Base-by-base conservation (phyloP, 2,113 vertebrate genomes). In the Ophiodon elongatus region DNA sequence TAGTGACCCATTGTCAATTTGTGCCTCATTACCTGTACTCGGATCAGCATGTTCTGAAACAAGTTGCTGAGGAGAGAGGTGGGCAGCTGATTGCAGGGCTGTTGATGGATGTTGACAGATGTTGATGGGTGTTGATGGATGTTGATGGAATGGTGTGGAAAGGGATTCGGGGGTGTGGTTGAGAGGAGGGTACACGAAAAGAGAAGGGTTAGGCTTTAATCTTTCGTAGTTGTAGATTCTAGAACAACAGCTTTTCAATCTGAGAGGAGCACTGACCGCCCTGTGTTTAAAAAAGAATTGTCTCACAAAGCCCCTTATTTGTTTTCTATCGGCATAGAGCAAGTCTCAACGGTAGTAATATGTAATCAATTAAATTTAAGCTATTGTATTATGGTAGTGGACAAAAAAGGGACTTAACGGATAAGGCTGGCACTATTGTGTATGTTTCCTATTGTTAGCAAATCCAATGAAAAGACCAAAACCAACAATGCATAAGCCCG, bases 41-140 rank as follows among this genome's bases (percentile, higher is more conserved):
- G 57, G 76, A 88, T 93, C 88, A 89, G 86, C 80, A 66, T 76
- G 50, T 87, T 88, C 39, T 45, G 69, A 84, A 82, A 84, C 65
- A 79, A 82, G 73, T 67, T 73, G 66, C 80, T 71, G 76, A 85
- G 56, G 57, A 73, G 82, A 23, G 39, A 75, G 60, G 47, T 60
- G 29, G 31, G 80, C 6, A 0, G 67, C 68, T 76, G 76, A 89
- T 57, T 74, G 84, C 82, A 73, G 64, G 33, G 64, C 63, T 70
- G 83, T 19, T 84, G 83, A 89, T 86, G 19, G 72, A 75, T 78
- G 87, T 65, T 50, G 82, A 62, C n/a, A n/a, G n/a, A n/a, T n/a
- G n/a, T n/a, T n/a, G n/a, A n/a, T n/a, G 33, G 64, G 63, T 70
- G 83, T 19, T 84, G 83, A 89, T 87, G 19, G 72, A 73, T 79